Evolutionary conservation across 2,888 invertebrate species (phyloP).

Genomic region (Pycnomerus fuliginosus): DNA sequence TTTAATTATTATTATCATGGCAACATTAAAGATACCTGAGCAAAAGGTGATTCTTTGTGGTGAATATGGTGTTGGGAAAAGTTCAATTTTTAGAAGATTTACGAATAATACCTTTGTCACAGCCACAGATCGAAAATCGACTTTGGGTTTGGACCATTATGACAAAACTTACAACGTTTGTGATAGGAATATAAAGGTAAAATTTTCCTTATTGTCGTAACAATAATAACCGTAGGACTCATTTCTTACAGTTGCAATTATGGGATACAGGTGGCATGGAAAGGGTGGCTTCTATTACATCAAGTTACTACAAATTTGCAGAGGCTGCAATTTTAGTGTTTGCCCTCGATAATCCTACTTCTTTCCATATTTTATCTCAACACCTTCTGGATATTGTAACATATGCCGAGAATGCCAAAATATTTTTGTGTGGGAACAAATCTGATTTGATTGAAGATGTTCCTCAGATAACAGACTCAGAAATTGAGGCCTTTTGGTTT

Average conservation of each 20-base stretch:
- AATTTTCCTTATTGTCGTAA: conserved; percentile 18
- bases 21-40: conserved; percentile 78
- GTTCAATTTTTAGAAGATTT: conserved; percentile 88
- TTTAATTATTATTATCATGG: conserved; percentile 61
- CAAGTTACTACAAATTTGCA: conserved; percentile 94
- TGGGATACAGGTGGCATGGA: conserved; percentile 99
- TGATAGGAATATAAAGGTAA: conserved; percentile 78
- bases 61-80: conserved; percentile 95
- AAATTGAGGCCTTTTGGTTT: conserved; percentile 86
- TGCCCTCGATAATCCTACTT: conserved; percentile 85
- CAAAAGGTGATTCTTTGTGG: conserved; percentile 93
- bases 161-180: conserved; percentile 75
- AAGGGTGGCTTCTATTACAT: conserved; percentile 90
- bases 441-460: conserved; percentile 69
- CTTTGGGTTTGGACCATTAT: conserved; percentile 88
- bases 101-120: conserved; percentile 87
- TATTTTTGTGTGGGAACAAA: conserved; percentile 93
- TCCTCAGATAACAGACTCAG: conserved; percentile 80
- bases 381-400: conserved; percentile 91
- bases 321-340: conserved; percentile 93
- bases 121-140: conserved; percentile 79
- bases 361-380: conserved; percentile 89
- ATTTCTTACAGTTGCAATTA: conserved; percentile 73
- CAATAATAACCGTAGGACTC: background rate
- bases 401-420: conserved; percentile 92